phyloP scores from a whole-genome alignment of 2,888 invertebrate species.

The Euclidia mi region DNA sequence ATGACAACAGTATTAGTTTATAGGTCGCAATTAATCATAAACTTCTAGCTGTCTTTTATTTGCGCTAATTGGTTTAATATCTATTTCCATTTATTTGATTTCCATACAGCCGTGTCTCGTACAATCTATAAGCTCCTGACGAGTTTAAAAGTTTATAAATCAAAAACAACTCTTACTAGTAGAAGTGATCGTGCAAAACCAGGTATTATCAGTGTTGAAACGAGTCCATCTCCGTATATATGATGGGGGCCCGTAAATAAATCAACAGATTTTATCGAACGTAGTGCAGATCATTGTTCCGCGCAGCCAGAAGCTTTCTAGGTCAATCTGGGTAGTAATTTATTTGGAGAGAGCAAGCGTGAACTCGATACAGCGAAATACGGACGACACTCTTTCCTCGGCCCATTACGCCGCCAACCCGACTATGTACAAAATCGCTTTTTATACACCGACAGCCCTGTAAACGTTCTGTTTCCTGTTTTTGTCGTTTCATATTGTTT shows the following conservation, averaged over 20 bases:
- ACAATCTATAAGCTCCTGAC: too few species aligned
- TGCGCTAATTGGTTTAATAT: slow-evolving; percentile 23
- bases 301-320: slow-evolving; percentile 71
- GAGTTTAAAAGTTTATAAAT: too few species aligned
- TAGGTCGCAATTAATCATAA: slow-evolving; percentile 44
- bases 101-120: slow-evolving; percentile 7
- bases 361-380: slow-evolving; percentile 70
- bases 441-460: slow-evolving; percentile 63
- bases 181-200: slow-evolving; percentile 12
- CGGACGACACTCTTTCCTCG: slow-evolving; percentile 60
- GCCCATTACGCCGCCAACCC: slow-evolving; percentile 60
- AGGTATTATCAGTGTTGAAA: slow-evolving; percentile 28
- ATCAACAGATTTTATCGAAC: slow-evolving; percentile 52
- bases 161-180: too few species aligned
- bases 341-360: slow-evolving; percentile 77
- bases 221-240: slow-evolving; percentile 29
- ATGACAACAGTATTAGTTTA: slow-evolving; percentile 45
- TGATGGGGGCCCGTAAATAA: slow-evolving; percentile 39
- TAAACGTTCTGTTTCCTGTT: slow-evolving; percentile 61
- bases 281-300: slow-evolving; percentile 67
- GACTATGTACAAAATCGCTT: slow-evolving; percentile 66
- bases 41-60: slow-evolving; percentile 25
- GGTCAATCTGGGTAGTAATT: slow-evolving; percentile 83
- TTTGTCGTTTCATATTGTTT: slow-evolving; percentile 60
- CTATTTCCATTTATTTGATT: slow-evolving; percentile 24